phyloP scores from a whole-genome alignment of 2,797 vertebrate species.

The Thripadectes ignobilis region DNA sequence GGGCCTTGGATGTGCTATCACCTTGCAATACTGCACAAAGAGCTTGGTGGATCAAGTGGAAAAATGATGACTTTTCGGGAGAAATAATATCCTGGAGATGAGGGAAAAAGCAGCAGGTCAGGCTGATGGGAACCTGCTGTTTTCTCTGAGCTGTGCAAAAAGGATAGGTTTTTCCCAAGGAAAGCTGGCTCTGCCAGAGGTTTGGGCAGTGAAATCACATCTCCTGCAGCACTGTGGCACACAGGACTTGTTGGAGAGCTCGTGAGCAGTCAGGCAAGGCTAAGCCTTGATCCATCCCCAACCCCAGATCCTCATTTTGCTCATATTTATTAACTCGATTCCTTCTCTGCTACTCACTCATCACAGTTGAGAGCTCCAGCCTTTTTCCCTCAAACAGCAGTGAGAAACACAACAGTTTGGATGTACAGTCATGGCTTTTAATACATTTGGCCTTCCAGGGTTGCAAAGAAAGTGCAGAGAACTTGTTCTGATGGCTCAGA shows the following conservation, averaged over 20 bases:
- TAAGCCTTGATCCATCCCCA: not conserved
- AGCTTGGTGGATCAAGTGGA: not conserved
- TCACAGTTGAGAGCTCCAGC: not conserved
- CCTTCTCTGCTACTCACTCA: not conserved
- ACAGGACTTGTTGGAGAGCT: not conserved
- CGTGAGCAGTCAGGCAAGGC: not conserved
- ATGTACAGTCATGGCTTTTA: not conserved
- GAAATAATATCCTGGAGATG: not conserved
- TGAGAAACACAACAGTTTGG: not conserved
- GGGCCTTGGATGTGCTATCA: not conserved
- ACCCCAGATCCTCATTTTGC: not conserved
- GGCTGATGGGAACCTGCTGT: not conserved
- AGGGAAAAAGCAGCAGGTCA: not conserved
- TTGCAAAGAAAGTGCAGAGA: not conserved
- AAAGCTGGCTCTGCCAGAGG: not conserved
- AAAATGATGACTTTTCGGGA: not conserved
- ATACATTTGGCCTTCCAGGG: not conserved
- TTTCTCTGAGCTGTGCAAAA: not conserved
- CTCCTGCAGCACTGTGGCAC: not conserved
- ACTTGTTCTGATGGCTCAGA: not conserved
- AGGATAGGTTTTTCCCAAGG: not conserved
- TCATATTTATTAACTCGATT: not conserved
- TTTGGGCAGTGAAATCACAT: not conserved
- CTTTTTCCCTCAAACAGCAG: not conserved
- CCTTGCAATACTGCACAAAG: not conserved